Base-by-base conservation (phyloP, 2,797 vertebrate species). In the Gallirallus australis region DNA sequence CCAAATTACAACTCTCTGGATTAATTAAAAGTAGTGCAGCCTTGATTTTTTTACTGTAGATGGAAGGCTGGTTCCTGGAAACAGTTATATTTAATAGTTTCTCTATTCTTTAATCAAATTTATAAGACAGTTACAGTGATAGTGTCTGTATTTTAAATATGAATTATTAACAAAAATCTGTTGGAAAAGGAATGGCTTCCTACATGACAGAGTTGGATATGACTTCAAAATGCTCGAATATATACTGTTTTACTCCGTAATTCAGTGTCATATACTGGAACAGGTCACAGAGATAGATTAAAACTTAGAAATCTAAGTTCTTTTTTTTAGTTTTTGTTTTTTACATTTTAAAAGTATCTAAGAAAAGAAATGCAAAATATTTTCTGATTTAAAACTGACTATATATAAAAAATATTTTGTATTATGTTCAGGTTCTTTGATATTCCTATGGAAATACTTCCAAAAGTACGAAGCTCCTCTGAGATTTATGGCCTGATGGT, bases 401-500 rank as follows among this genome's bases (percentile, higher is more conserved):
- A 7, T 23, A 52, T 71, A 20, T 57, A 75, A 11, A 33, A 63
- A 53, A 64, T 31, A 21, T 20, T 91, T 81, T 86, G 33, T 73
- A 18, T 54, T 96, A 8, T 93, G 64, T 96, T 96, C 96, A 99
- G 99, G 63, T 99, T 99, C 97, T 99, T 99, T 97, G 99, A 98
- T 91, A 98, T 99, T 97, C 99, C 99, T 64, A 99, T 99, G 99
- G 98, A 98, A 96, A 99, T 99, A 97, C 97, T 99, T 86, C 99
- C 99, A 79, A 98, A 97, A 91, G 99, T 99, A 71, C 98, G 99
- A 96, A 99, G 99, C 95, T 99, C 99, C 42, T 99, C 99, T 42
- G 99, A 99, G 97, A 99, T 99, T 85, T 99, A 99, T 63, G 99
- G 99, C 54, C 94, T 99, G 92, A 99, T 99, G 99, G 99, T 99